Percentiles rank a stretch among this genome's conserved stretches.
phyloP scores from a whole-genome alignment of 2,113 vertebrate genomes.

The Cervus canadensis region DNA sequence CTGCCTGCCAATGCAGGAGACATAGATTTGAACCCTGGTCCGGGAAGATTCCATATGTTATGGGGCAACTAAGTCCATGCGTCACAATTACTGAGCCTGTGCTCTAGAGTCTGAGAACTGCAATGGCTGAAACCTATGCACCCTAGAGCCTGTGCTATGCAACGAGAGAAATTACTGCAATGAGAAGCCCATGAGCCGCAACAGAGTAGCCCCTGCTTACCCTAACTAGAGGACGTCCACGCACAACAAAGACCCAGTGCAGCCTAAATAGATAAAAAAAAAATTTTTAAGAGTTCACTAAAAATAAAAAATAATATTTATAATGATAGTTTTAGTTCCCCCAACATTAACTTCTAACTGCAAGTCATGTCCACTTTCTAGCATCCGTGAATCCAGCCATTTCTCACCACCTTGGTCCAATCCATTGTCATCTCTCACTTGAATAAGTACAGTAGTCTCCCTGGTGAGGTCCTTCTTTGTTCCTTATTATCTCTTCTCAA shows the following conservation, averaged over 20 bases:
- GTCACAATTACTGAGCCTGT: accelerated
- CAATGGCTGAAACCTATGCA: neutral
- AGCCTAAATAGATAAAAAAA: neutral
- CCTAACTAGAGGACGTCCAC: neutral
- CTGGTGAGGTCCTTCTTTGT: neutral
- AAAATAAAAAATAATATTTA: neutral
- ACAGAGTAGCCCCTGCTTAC: neutral
- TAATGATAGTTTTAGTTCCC: neutral
- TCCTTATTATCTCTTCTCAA: neutral
- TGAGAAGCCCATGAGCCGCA: accelerated
- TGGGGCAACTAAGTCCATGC: neutral
- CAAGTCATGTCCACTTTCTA: neutral
- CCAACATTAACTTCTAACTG: neutral
- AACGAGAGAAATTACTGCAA: neutral
- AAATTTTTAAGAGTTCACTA: neutral
- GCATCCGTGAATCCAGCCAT: neutral
- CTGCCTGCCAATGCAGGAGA: neutral
- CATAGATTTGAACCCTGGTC: neutral
- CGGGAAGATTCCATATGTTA: neutral
- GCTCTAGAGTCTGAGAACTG: neutral
- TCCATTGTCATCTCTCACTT: neutral
- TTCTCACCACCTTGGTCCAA: neutral
- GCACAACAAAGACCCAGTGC: neutral
- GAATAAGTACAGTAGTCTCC: neutral
- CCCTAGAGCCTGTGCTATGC: neutral